phyloP scores from a whole-genome alignment of 2,113 vertebrate genomes.

The Pomatostomus ruficeps region DNA sequence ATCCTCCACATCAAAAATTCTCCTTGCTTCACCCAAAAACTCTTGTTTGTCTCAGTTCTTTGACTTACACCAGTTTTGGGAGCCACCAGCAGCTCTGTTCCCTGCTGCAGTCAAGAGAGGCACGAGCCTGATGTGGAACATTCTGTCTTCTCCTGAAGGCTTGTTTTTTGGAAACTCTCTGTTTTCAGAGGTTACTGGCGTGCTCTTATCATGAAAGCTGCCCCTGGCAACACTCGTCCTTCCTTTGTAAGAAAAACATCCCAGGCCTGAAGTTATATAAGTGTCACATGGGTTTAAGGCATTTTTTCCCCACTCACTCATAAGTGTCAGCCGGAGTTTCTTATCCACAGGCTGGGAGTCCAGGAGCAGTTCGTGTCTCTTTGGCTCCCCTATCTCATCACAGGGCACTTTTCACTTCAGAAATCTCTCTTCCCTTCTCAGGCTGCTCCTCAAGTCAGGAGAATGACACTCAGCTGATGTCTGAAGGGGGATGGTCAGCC shows the following conservation, averaged over 20 bases:
- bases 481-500: not conserved
- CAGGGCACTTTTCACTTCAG: constrained; percentile 43
- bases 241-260: constrained; percentile 35
- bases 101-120: not conserved
- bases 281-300: constrained; percentile 46
- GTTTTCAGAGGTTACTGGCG: constrained; percentile 30
- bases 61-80: not conserved
- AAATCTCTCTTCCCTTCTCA: constrained; percentile 24
- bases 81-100: not conserved
- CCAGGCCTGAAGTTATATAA: constrained; percentile 19
- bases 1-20: not conserved
- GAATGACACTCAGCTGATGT: not conserved
- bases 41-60: not conserved
- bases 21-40: not conserved
- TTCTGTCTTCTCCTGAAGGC: not conserved
- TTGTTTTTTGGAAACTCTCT: not conserved
- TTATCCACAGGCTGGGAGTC: constrained; percentile 45
- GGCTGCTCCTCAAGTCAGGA: constrained; percentile 8
- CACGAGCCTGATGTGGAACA: not conserved
- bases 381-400: constrained; percentile 35
- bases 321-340: constrained; percentile 27
- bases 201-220: constrained; percentile 36
- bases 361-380: constrained; percentile 8
- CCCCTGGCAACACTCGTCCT: constrained; percentile 17
- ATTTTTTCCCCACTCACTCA: constrained; percentile 49